A percentile compares a stretch with the other conserved stretches of the same genome.
Conservation (phyloP, 2,113 vertebrate species). For the Uropsilus gracilis region DNA sequence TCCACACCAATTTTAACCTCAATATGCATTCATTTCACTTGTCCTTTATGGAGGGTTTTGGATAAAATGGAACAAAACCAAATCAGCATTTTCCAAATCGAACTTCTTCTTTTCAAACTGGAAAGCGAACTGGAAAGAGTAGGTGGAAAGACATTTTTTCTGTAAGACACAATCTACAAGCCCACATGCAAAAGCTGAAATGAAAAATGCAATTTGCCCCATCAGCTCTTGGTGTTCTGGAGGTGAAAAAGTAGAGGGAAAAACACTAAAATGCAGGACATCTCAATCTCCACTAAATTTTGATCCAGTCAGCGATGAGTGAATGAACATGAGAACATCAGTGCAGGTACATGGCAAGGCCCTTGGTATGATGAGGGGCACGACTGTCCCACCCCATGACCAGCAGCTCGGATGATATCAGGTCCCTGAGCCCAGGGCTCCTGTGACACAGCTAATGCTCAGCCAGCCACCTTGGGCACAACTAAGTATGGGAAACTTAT, state of each 20-base stretch:
- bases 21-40: not conserved
- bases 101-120: not conserved
- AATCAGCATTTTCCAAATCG: not conserved
- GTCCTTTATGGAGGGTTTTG: not conserved
- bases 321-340: not conserved
- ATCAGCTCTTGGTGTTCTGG: not conserved
- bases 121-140: not conserved
- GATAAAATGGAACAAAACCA: not conserved
- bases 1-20: not conserved
- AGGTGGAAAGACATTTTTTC: not conserved
- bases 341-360: fast-evolving
- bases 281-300: not conserved
- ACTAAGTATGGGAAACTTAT: not conserved
- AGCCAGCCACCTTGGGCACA: fast-evolving
- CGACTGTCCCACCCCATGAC: not conserved
- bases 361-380: fast-evolving
- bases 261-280: not conserved
- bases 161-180: not conserved
- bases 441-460: fast-evolving
- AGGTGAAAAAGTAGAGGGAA: not conserved
- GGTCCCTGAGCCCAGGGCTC: fast-evolving
- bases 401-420: fast-evolving
- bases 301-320: not conserved
- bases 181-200: not conserved
- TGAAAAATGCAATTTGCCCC: not conserved